Evolutionary conservation across 1,140 invertebrate species (phyloP).

Genomic region (Lordiphosa stackelbergi): DNA sequence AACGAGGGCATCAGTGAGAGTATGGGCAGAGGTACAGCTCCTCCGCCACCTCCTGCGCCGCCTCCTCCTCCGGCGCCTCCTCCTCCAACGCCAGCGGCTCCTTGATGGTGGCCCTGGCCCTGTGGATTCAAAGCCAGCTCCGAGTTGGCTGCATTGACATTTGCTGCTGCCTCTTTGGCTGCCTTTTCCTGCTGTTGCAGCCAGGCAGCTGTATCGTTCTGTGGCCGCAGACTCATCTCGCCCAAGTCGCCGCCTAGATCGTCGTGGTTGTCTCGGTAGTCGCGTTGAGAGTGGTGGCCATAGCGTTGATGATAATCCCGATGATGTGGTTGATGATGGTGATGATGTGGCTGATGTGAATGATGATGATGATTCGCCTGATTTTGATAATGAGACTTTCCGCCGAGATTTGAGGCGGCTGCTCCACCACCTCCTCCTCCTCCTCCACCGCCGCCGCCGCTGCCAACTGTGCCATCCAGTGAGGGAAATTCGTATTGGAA

Average conservation of each 20-base stretch:
- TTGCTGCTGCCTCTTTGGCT: conserved; percentile 66
- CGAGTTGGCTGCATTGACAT: conserved; percentile 40
- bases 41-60: conserved; percentile 45
- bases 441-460: conserved; percentile 48
- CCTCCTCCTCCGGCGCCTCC: conserved; percentile 25
- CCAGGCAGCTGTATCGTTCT: conserved; percentile 74
- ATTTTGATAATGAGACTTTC: conserved; percentile 40
- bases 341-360: conserved; percentile 51
- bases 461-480: conserved; percentile 81
- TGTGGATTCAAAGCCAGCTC: conserved; percentile 77
- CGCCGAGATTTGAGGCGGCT: conserved; percentile 5
- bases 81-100: conserved; percentile 13
- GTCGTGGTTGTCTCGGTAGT: conserved; percentile 68
- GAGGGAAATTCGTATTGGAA: conserved; percentile 92
- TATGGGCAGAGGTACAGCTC: conserved; percentile 77
- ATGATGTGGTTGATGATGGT: conserved; percentile 60
- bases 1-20: conserved; percentile 76
- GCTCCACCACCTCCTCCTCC: conserved; percentile 19
- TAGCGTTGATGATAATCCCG: conserved; percentile 64
- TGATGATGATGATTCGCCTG: conserved; percentile 48
- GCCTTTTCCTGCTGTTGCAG: conserved; percentile 75
- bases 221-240: conserved; percentile 72
- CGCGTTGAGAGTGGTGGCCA: conserved; percentile 55
- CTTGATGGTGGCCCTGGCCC: conserved; percentile 76
- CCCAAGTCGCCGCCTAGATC: conserved; percentile 37